Conservation (phyloP, 2,113 vertebrate species). For the Peromyscus maniculatus region DNA sequence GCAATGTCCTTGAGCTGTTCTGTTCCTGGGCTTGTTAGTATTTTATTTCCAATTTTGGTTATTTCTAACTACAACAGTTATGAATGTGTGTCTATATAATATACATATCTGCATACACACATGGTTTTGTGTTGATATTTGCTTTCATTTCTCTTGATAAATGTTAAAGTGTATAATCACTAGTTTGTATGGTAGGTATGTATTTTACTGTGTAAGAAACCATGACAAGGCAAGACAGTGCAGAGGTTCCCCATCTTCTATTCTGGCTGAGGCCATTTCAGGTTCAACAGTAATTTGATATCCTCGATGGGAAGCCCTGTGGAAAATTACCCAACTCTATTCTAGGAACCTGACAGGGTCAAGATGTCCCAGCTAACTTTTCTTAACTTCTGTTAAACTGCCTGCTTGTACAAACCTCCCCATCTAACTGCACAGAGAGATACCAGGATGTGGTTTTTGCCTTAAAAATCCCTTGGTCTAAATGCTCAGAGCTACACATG, state of each 20-base stretch:
- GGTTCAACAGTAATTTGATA: not conserved
- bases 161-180: not conserved
- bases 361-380: not conserved
- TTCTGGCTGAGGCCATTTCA: not conserved
- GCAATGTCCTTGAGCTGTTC: not conserved
- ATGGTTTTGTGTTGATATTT: not conserved
- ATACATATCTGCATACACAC: not conserved
- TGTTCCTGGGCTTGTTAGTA: not conserved
- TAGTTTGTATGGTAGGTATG: not conserved
- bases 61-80: not conserved
- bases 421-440: too few species aligned
- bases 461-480: not conserved
- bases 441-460: not conserved
- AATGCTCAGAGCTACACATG: not conserved
- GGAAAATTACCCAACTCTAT: not conserved
- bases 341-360: not conserved
- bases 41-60: slow-evolving; percentile 17
- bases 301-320: not conserved
- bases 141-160: slow-evolving; percentile 44
- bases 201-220: slow-evolving; percentile 37
- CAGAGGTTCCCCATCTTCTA: not conserved
- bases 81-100: not conserved
- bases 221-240: not conserved
- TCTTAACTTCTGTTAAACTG: not conserved
- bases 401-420: not conserved